A percentile compares a stretch with the other conserved stretches of the same genome.
Conservation (phyloP, 2,797 vertebrate species). For the Toxotes lorentzi region DNA sequence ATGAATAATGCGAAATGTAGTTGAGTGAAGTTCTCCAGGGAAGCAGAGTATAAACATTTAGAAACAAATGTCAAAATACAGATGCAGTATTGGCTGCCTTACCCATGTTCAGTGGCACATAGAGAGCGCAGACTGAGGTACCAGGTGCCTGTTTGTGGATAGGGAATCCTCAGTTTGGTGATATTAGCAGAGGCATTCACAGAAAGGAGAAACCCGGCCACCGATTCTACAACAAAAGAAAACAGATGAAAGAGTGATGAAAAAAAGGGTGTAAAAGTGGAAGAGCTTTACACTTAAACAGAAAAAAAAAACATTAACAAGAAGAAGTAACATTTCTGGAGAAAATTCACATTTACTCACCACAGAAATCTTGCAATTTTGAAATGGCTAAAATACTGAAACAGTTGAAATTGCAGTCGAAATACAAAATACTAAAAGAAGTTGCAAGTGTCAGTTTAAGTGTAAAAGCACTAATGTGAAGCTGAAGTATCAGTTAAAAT, state of each 20-base stretch:
- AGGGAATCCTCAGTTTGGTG: conserved; percentile 93
- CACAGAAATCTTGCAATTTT: neutral
- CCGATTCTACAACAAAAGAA: conserved; percentile 83
- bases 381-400: neutral
- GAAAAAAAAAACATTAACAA: neutral
- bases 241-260: conserved; percentile 3
- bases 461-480: neutral
- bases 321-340: neutral
- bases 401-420: neutral
- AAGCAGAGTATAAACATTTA: neutral
- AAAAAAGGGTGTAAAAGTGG: neutral
- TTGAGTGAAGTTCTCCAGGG: neutral
- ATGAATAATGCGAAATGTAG: neutral
- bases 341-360: neutral
- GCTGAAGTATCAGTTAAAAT: neutral
- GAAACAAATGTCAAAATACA: neutral
- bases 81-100: conserved; percentile 56
- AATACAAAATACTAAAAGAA: neutral
- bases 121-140: conserved; percentile 94
- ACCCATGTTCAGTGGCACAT: conserved; percentile 90
- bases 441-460: neutral
- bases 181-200: conserved; percentile 89
- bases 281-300: neutral
- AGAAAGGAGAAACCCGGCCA: conserved; percentile 91
- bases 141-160: conserved; percentile 97